Conservation (phyloP, 2,888 invertebrate genomes). For the Cataglyphis cursor region DNA sequence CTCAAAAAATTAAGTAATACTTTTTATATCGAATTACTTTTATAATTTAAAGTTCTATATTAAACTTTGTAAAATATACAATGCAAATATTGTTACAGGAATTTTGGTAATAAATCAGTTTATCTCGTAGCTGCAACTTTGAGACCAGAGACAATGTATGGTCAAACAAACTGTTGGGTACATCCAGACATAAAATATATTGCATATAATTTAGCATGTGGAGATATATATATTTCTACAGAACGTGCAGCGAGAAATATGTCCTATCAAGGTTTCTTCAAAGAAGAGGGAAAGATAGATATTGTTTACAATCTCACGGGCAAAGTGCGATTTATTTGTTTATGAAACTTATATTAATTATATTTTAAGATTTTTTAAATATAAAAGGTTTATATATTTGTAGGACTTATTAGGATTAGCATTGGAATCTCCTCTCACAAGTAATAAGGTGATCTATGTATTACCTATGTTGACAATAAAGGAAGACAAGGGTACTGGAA, state of each 20-base stretch:
- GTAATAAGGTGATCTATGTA: conserved; percentile 94
- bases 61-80: conserved; percentile 23
- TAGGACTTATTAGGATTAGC: conserved; percentile 94
- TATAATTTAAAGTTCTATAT: background rate
- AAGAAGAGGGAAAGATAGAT: conserved; percentile 92
- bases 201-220: conserved; percentile 91
- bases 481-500: conserved; percentile 99
- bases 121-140: conserved; percentile 98
- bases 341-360: background rate
- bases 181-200: conserved; percentile 98
- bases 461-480: conserved; percentile 99
- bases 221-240: conserved; percentile 96
- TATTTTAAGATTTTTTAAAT: background rate
- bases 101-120: conserved; percentile 88
- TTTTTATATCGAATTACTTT: conserved; percentile 57
- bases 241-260: conserved; percentile 97
- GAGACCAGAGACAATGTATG: conserved; percentile 99
- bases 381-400: conserved; percentile 50
- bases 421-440: conserved; percentile 94
- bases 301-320: conserved; percentile 91
- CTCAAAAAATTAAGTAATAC: conserved; percentile 90
- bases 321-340: conserved; percentile 86
- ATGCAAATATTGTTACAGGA: conserved; percentile 84
- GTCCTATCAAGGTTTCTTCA: conserved; percentile 97
- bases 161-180: conserved; percentile 99